Evolutionary conservation across 2,113 vertebrate species (phyloP).

Genomic region (Neotoma lepida): DNA sequence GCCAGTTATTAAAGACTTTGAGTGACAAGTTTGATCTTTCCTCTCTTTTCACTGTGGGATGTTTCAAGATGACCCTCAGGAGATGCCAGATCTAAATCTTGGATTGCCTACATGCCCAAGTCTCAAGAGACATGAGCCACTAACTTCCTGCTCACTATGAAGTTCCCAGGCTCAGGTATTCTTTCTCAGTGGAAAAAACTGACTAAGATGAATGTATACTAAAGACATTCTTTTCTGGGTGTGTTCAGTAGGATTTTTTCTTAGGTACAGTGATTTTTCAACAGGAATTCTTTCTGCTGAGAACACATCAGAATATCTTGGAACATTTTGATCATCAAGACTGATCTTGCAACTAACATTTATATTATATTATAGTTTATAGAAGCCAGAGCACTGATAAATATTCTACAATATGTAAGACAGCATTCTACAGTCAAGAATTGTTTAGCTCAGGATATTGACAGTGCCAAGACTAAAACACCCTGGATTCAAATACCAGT

Average conservation of each 20-base stretch:
- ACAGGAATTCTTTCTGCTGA: background rate
- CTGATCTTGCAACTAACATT: background rate
- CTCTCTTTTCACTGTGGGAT: background rate
- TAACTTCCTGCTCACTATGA: background rate
- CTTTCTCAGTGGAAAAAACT: background rate
- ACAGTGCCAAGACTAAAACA: background rate
- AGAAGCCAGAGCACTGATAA: background rate
- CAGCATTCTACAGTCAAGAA: background rate
- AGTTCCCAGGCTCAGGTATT: background rate
- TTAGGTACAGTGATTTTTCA: background rate
- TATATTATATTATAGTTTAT: too few relatives aligned
- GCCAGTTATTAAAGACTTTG: background rate
- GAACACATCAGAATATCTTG: background rate
- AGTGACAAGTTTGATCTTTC: background rate
- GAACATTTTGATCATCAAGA: constrained; percentile 22
- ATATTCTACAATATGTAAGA: background rate
- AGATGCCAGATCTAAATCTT: background rate
- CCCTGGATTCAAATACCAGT: background rate
- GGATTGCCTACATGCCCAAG: background rate
- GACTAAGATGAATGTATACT: background rate
- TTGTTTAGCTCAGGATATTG: background rate
- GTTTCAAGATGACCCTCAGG: background rate
- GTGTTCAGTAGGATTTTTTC: background rate
- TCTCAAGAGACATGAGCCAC: background rate
- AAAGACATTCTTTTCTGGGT: constrained; percentile 3